These are phyloP conservation scores for Pelobates cultripes DNA, from an alignment of 2,797 vertebrate genomes.

Conservation along the genomic window DNA sequence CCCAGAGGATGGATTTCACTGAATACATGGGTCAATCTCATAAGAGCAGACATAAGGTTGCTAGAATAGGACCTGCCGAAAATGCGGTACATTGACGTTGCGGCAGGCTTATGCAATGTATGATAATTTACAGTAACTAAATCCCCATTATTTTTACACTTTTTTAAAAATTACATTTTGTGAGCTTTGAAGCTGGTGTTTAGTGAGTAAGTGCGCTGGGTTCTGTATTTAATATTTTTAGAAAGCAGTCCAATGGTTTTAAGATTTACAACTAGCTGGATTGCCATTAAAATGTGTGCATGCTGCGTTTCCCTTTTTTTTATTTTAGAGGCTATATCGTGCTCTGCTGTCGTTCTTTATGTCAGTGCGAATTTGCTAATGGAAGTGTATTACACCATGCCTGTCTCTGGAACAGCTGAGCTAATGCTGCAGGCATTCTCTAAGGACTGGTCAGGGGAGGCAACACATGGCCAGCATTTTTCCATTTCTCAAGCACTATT, in stretches of 20 bases:
- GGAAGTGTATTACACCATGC: conserved; percentile 67
- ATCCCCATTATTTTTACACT: too few species aligned
- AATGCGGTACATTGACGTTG: too few species aligned
- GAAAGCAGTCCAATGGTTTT: neutral
- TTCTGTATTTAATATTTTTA: too few species aligned
- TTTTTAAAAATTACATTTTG: too few species aligned
- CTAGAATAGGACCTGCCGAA: too few species aligned
- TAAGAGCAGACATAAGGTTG: too few species aligned
- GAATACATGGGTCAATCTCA: too few species aligned
- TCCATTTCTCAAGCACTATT: conserved; percentile 59
- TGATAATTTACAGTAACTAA: too few species aligned
- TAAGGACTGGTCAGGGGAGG: conserved; percentile 59
- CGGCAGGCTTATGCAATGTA: too few species aligned
- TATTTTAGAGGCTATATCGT: conserved; percentile 32
- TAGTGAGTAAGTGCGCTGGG: too few species aligned
- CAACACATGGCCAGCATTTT: conserved; percentile 59
- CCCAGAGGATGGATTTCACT: too few species aligned
- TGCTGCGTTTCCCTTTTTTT: neutral
- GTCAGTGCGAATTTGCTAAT: conserved; percentile 73
- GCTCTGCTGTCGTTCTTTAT: conserved; percentile 65
- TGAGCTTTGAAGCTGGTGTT: too few species aligned
- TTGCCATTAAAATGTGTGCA: conserved; percentile 17
- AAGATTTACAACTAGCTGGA: neutral
- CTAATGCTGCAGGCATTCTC: conserved; percentile 69
- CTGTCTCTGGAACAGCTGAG: conserved; percentile 66